phyloP scores from a whole-genome alignment of 1,140 invertebrate species.

The Amphibalanus amphitrite region DNA sequence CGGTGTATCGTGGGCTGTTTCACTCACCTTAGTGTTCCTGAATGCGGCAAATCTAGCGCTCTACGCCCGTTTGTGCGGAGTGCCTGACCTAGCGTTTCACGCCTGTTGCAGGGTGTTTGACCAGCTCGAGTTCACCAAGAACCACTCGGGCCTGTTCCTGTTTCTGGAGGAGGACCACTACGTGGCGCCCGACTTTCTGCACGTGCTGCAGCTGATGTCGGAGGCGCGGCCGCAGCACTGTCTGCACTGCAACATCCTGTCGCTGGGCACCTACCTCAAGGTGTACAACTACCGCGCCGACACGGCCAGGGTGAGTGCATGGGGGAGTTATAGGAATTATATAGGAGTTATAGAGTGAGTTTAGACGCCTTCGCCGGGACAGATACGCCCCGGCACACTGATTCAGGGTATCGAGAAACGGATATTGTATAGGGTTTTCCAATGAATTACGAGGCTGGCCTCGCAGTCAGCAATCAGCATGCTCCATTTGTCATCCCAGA shows the following conservation, averaged over 20 bases:
- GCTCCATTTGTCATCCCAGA: too few species aligned
- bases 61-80: too few species aligned
- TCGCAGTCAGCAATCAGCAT: too few species aligned
- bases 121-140: conserved; percentile 28
- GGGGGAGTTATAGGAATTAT: too few species aligned
- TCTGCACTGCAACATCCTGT: conserved; percentile 74
- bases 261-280: conserved; percentile 87
- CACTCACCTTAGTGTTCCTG: too few species aligned
- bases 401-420: not conserved
- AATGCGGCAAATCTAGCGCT: too few species aligned
- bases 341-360: too few species aligned
- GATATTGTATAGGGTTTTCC: not conserved
- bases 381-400: too few species aligned
- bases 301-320: conserved; percentile 18
- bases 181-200: conserved; percentile 85
- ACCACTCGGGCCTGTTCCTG: conserved; percentile 48
- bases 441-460: not conserved
- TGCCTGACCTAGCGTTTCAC: too few species aligned
- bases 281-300: conserved; percentile 43
- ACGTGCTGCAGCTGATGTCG: conserved; percentile 64
- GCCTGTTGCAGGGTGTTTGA: conserved; percentile 39
- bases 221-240: conserved; percentile 53
- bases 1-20: too few species aligned
- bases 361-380: too few species aligned
- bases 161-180: conserved; percentile 99